Conservation (phyloP, 2,113 vertebrate genomes). For the Oncorhynchus gorbuscha region DNA sequence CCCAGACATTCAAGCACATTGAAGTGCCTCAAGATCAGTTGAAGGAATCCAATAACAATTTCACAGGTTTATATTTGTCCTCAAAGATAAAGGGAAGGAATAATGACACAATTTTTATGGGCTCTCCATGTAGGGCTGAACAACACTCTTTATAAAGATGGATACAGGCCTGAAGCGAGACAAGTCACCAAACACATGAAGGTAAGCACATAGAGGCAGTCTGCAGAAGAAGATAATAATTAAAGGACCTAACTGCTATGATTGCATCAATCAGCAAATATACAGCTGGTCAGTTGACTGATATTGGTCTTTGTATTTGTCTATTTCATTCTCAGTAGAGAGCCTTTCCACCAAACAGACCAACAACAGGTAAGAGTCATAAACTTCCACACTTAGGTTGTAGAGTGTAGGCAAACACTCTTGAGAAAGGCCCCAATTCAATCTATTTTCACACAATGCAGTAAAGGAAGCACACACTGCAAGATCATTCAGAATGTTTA, state of each 20-base stretch:
- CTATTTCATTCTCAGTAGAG: not conserved
- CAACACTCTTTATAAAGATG: constrained; percentile 54
- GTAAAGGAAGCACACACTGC: too few relatives aligned
- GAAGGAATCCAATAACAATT: constrained; percentile 27
- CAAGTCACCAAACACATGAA: constrained; percentile 31
- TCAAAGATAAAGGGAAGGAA: constrained; percentile 47
- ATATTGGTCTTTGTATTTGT: not conserved
- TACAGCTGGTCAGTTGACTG: not conserved
- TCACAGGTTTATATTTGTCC: constrained; percentile 61
- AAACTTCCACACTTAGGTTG: not conserved
- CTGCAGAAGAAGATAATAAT: not conserved
- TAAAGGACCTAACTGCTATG: too few relatives aligned
- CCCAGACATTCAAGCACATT: too few relatives aligned
- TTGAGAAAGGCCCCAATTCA: too few relatives aligned
- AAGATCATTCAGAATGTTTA: too few relatives aligned
- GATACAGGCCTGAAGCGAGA: constrained; percentile 5
- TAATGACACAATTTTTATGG: constrained; percentile 4
- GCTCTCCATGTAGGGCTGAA: constrained; percentile 31
- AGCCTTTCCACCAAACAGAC: not conserved
- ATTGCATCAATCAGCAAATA: not conserved
- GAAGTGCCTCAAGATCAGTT: constrained; percentile 23
- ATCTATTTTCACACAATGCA: too few relatives aligned
- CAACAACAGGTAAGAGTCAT: not conserved
- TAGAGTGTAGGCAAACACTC: not conserved
- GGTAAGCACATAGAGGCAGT: constrained; percentile 33